Base-by-base conservation (phyloP, 2,113 vertebrate genomes). In the Poeciliopsis prolifica region DNA sequence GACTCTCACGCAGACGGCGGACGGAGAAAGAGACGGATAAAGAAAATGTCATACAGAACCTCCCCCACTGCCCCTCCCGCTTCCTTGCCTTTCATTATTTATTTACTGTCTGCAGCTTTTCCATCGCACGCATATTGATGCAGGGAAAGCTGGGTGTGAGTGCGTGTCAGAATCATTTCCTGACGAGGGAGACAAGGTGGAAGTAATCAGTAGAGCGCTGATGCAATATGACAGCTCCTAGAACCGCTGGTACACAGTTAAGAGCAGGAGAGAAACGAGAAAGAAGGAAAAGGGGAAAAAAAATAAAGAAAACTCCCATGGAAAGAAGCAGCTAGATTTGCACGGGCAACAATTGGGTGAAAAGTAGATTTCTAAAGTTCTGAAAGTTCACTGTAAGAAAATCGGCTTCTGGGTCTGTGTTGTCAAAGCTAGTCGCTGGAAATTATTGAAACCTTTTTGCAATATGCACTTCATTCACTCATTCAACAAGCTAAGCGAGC, bases 131-230 rank as follows among this genome's bases (percentile, higher is more conserved):
- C 93, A 94, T 94, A 94, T 94, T 94, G 94, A 94, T 93, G 94
- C 89, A 72, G 90, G 88, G 91, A 92, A 90, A 90, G 90, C 90
- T 81, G 92, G 91, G 93, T 92, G 92, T 93, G 92, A 92, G 93
- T 92, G 86, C 82, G 90, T 89, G 93, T 94, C 94, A 95, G 90
- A 95, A 94, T 94, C 91, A 94, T 95, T 94, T 94, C 92, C 92
- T 93, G 93, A 93, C 91, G 92, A 93, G 91, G 91, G 93, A 94
- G 93, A 95, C 93, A 94, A 93, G 93, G 94, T 94, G 92, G 94
- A 94, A 94, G 94, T 94, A 94, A 95, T 94, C 93, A 94, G 92
- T 80, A 89, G 89, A 89, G 91, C 91, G 84, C 93, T 95, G 93
- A 94, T 94, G 92, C 92, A 92, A 90, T 92, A 90, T 94, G 94